Conservation (phyloP, 2,113 vertebrate species). For the Sinosuthora webbiana region DNA sequence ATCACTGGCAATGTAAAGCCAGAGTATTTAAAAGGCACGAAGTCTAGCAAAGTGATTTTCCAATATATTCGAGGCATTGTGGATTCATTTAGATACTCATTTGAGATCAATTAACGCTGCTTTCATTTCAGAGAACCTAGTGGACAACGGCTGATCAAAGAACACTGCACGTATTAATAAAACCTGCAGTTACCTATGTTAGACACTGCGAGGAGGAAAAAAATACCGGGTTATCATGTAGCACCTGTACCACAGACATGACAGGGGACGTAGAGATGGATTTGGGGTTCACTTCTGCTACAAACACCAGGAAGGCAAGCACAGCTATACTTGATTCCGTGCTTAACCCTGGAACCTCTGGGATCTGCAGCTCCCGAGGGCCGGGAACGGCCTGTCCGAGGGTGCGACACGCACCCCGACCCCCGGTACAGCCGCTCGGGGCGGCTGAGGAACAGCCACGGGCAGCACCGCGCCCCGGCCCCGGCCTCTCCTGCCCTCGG, state of each 20-base stretch:
- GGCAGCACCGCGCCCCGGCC: background rate
- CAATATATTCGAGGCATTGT: background rate
- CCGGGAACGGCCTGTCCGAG: background rate
- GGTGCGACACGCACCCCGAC: rapidly evolving
- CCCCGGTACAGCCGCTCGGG: background rate
- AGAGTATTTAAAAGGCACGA: background rate
- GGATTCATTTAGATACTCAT: background rate
- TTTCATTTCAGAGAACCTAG: background rate
- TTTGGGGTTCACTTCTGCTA: background rate
- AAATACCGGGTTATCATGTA: rapidly evolving
- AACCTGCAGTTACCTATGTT: background rate
- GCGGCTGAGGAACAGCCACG: background rate
- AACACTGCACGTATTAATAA: background rate
- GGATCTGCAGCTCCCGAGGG: background rate
- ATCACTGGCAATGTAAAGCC: background rate
- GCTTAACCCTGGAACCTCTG: background rate
- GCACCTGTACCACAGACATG: rapidly evolving
- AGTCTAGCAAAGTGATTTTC: background rate
- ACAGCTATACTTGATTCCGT: rapidly evolving
- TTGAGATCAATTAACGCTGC: background rate
- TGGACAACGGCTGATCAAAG: background rate
- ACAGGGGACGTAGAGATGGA: rapidly evolving
- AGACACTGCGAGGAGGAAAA: background rate
- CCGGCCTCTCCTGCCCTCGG: background rate
- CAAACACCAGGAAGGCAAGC: background rate